Evolutionary conservation across 2,113 vertebrate genomes (phyloP), one percentile per base, ranked within the genome.

Genomic region (Pomatostomus ruficeps): DNA sequence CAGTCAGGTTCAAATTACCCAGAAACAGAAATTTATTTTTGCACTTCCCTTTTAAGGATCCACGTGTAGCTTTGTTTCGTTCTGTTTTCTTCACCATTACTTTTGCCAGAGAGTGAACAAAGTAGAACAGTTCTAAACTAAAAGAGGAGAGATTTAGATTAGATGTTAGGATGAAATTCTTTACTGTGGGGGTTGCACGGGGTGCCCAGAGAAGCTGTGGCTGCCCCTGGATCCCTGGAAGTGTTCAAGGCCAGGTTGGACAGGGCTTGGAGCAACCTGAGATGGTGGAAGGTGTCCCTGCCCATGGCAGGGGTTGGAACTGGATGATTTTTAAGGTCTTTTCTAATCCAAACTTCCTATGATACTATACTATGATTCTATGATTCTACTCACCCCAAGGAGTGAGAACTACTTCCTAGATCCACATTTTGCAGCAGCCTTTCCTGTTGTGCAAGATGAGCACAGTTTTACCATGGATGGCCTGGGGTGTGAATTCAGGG

Each of bases 41-140:
- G 72, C 35, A 3, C 8, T 81, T 43, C 9, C 13, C 25, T 63
- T 65, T 79, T 11, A 73, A 42, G 3, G 7, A 14, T 9, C 3
- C 12, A 1, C 33, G 19, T 26, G 11, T 42, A 5, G 7, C 14
- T 88, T 74, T 36, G 14, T 22, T 49, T 49, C 7, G 9, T 21
- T 82, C 29, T 54, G 3, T 46, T 88, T 76, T 80, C 12, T 73
- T 35, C 58, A 7, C 10, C 0, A 0, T 33, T 55, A 7, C 24
- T 48, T 48, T 70, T 62, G 16, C 18, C 22, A 49, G 15, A 46
- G 6, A 62, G 8, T 23, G 35, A 62, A 26, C 14, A 78, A 55
- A 3, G 4, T 7, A 2, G 6, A 43, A n/a, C 0, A 0, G 1
- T n/a, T 89, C 13, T 23, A 55, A 62, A 62, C 11, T 36, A 43